Evolutionary conservation across 2,797 vertebrate species (phyloP).

Genomic region (Aphelocoma californica): DNA sequence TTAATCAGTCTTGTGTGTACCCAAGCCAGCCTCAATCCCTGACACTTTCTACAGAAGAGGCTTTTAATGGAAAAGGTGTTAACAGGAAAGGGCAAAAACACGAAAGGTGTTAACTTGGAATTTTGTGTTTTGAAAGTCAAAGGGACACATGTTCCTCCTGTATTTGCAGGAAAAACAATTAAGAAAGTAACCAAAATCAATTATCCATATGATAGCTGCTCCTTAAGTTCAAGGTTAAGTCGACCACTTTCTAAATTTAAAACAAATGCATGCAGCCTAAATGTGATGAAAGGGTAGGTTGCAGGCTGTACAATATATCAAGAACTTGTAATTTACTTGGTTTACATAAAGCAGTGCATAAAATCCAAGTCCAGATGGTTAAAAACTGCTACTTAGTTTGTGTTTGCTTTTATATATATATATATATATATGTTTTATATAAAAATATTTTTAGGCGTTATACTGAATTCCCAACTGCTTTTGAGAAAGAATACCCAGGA

Average conservation of each 20-base stretch:
- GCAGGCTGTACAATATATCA: background rate
- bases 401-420: background rate
- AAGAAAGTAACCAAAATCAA: background rate
- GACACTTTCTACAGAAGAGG: background rate
- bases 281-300: background rate
- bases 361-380: background rate
- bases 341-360: background rate
- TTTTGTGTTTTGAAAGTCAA: background rate
- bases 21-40: background rate
- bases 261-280: background rate
- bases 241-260: background rate
- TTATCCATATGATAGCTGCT: background rate
- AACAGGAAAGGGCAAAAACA: background rate
- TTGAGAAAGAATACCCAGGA: background rate
- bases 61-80: background rate
- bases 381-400: background rate
- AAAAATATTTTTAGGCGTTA: background rate
- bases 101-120: background rate
- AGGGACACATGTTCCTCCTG: background rate
- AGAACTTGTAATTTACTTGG: background rate
- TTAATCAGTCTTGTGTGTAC: background rate
- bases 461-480: background rate
- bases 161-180: background rate
- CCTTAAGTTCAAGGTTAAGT: background rate
- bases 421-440: background rate